These are phyloP conservation scores for Trematocara macrostoma DNA, from an alignment of 2,113 vertebrate genomes.

Conservation along the genomic window DNA sequence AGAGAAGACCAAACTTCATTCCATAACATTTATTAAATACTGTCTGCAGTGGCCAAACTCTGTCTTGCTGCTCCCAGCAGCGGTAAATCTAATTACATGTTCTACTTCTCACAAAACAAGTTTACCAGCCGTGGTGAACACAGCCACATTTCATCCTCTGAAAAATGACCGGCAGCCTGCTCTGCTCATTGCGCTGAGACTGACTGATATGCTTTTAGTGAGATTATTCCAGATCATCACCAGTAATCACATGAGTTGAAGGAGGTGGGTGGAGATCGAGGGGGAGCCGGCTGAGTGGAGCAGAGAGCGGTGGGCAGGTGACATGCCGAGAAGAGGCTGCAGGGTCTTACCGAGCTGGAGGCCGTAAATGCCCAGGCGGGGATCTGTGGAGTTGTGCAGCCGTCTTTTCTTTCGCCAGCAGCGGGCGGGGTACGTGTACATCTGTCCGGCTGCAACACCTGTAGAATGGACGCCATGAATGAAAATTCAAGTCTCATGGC, in stretches of 20 bases:
- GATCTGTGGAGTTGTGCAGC: slow-evolving; percentile 85
- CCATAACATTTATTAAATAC: slow-evolving; percentile 68
- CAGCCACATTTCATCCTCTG: slow-evolving; percentile 42
- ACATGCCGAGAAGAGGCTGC: neutral
- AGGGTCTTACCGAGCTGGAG: slow-evolving; percentile 83
- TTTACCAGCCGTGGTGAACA: slow-evolving; percentile 52
- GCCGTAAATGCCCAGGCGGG: slow-evolving; percentile 84
- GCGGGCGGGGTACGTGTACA: slow-evolving; percentile 95
- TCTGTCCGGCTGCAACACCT: slow-evolving; percentile 89
- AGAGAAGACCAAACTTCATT: slow-evolving; percentile 49
- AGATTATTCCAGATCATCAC: slow-evolving; percentile 51
- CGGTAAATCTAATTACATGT: slow-evolving; percentile 67
- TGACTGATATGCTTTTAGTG: slow-evolving; percentile 33
- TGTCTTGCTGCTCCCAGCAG: slow-evolving; percentile 51
- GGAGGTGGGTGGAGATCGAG: neutral
- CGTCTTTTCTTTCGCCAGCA: slow-evolving; percentile 97
- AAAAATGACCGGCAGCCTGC: slow-evolving; percentile 46
- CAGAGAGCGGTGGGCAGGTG: neutral
- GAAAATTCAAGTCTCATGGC: neutral
- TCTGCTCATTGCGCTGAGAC: slow-evolving; percentile 3
- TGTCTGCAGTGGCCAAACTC: slow-evolving; percentile 45
- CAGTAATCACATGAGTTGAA: slow-evolving; percentile 41
- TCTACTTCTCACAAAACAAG: slow-evolving; percentile 64
- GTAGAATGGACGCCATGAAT: neutral
- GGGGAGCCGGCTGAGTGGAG: neutral